phyloP scores from a whole-genome alignment of 2,797 vertebrate species.

The Apodemus agrarius region DNA sequence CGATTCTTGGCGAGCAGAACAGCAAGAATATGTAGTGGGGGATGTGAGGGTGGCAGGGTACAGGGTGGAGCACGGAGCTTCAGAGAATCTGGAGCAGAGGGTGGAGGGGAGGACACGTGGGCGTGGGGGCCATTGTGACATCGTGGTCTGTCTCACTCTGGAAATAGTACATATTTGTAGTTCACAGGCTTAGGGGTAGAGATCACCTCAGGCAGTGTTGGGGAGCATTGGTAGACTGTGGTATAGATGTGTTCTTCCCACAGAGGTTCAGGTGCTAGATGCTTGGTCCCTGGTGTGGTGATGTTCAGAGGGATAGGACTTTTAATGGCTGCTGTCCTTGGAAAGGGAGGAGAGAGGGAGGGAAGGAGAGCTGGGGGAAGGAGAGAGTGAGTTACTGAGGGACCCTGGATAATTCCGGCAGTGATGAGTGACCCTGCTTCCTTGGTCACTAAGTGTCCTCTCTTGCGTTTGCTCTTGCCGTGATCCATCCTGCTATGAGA shows the following conservation, averaged over 20 bases:
- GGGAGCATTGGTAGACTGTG: not conserved
- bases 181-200: not conserved
- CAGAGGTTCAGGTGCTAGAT: not conserved
- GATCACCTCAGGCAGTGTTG: not conserved
- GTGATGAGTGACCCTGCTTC: not conserved
- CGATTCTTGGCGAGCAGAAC: not conserved
- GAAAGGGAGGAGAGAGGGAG: not conserved
- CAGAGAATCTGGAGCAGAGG: not conserved
- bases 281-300: not conserved
- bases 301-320: not conserved
- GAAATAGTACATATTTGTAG: not conserved
- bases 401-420: too few species aligned
- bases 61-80: not conserved
- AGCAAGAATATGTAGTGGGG: not conserved
- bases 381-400: not conserved
- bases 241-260: not conserved
- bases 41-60: not conserved
- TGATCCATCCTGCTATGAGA: not conserved
- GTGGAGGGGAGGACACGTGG: not conserved
- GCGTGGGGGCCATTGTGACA: not conserved
- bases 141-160: not conserved
- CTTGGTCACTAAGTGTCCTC: not conserved
- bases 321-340: not conserved
- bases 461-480: not conserved
- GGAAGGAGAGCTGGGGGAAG: not conserved